Conservation (phyloP, 2,888 invertebrate species). For the Strigamia transsilvanica region DNA sequence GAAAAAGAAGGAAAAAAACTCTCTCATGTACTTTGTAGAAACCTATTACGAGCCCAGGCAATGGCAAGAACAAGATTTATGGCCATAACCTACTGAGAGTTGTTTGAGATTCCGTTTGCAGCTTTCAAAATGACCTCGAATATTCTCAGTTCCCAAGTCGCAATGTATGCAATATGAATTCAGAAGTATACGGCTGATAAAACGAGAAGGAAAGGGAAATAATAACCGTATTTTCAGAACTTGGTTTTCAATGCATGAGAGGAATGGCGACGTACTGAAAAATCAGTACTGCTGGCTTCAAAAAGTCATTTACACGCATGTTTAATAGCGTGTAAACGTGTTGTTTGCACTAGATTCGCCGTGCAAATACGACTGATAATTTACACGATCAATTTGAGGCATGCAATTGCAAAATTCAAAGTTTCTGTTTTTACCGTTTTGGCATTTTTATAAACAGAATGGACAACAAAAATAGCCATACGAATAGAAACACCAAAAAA, state of each 20-base stretch:
- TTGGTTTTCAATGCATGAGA: not conserved
- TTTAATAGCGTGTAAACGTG: no score
- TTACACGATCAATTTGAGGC: no score
- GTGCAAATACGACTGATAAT: no score
- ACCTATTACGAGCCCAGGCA: not conserved
- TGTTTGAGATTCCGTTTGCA: conserved; percentile 8
- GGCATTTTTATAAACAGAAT: no score
- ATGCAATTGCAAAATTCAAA: no score
- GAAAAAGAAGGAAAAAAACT: not conserved
- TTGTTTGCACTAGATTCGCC: no score
- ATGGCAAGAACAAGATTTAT: conserved; percentile 3
- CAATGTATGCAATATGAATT: not conserved
- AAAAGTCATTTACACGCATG: no score
- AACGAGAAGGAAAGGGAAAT: not conserved
- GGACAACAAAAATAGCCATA: no score
- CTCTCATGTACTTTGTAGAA: not conserved
- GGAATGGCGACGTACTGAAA: not conserved
- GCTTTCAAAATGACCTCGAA: not conserved
- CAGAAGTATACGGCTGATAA: not conserved
- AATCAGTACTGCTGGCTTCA: no score
- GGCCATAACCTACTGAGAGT: not conserved
- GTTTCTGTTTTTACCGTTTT: no score
- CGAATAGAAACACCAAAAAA: no score
- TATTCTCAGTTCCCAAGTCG: not conserved
- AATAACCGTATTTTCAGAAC: not conserved